phyloP scores from a whole-genome alignment of 2,888 invertebrate genomes.

The Melanostoma mellinum region DNA sequence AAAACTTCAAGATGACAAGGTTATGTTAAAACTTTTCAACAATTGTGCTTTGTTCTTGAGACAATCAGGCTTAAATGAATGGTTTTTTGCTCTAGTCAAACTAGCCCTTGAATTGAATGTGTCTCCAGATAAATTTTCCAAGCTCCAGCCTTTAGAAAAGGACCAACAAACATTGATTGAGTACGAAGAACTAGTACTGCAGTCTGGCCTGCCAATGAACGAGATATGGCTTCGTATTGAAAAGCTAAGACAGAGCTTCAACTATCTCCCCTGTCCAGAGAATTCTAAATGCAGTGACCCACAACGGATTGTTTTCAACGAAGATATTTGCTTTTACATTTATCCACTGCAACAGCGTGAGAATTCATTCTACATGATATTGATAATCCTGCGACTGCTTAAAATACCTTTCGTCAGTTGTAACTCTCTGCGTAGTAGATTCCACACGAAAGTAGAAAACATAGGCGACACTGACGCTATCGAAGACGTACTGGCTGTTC shows the following conservation, averaged over 20 bases:
- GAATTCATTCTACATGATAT: constrained; percentile 85
- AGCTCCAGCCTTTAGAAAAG: constrained; percentile 76
- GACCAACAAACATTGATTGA: constrained; percentile 82
- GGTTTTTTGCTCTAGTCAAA: constrained; percentile 88
- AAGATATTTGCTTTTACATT: constrained; percentile 87
- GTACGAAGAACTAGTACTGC: constrained; percentile 85
- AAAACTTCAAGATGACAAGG: constrained; percentile 75
- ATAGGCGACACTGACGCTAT: constrained; percentile 82
- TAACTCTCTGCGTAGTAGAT: constrained; percentile 81
- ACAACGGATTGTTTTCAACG: constrained; percentile 86
- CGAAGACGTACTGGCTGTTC: constrained; percentile 82
- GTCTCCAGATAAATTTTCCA: constrained; percentile 81
- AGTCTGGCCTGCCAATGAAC: constrained; percentile 87
- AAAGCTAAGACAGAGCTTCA: constrained; percentile 87
- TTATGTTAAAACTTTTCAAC: constrained; percentile 82
- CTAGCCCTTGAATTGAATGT: constrained; percentile 87
- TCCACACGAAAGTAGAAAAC: constrained; percentile 77
- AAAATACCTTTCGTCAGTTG: constrained; percentile 85
- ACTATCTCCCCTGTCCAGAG: constrained; percentile 85
- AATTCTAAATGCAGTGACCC: constrained; percentile 84
- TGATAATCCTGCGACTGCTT: constrained; percentile 83
- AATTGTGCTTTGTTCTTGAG: constrained; percentile 84
- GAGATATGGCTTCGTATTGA: constrained; percentile 90
- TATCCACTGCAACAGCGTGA: constrained; percentile 85
- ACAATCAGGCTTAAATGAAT: constrained; percentile 89